Evolutionary conservation across 2,113 vertebrate species (phyloP).

Genomic region (Spermophilus dauricus): DNA sequence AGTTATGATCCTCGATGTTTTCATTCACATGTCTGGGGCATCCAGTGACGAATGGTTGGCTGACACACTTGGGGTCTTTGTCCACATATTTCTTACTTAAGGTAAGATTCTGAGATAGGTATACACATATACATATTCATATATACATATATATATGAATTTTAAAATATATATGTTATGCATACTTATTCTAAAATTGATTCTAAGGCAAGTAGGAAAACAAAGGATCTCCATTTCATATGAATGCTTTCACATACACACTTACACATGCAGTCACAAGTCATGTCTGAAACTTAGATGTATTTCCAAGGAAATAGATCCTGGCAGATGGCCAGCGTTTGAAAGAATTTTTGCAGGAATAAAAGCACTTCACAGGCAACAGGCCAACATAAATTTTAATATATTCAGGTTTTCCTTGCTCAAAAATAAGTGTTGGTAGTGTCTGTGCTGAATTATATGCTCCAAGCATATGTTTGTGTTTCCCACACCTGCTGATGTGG

Average conservation of each 20-base stretch:
- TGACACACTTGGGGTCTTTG: background rate
- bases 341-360: background rate
- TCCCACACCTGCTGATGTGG: background rate
- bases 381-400: background rate
- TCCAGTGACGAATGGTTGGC: background rate
- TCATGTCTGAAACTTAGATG: background rate
- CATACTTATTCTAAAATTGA: background rate
- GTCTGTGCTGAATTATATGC: background rate
- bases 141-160: background rate
- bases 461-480: conserved; percentile 8
- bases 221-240: background rate
- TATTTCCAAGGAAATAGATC: background rate
- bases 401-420: background rate
- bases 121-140: background rate
- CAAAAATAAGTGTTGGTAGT: background rate
- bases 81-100: background rate
- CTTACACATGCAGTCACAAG: background rate
- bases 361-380: background rate
- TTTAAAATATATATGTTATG: too few relatives aligned
- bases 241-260: background rate
- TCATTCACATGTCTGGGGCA: background rate
- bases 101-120: background rate
- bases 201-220: background rate
- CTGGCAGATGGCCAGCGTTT: background rate
- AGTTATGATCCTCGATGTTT: background rate